Evolutionary conservation across 2,888 invertebrate species (phyloP), one percentile per base, ranked within the genome.

Genomic region (Crematogaster levior): DNA sequence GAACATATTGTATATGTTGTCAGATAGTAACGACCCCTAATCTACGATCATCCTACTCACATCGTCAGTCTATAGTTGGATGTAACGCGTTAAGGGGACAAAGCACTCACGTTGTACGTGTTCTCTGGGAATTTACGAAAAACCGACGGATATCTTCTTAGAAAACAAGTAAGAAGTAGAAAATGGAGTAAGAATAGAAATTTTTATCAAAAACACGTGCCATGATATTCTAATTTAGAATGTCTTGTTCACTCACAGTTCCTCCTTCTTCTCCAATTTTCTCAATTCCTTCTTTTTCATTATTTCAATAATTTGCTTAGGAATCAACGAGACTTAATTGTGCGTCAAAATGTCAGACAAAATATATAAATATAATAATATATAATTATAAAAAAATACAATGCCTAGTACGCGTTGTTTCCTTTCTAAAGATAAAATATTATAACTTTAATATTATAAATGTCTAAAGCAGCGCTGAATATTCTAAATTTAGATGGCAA

Each of bases 1-100:
- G 86, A 86, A 89, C 85, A 86, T 90, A 88, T 89, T 87, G 88
- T 84, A 53, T 37, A 85, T 74, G 85, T 63, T 37, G 82, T 84
- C 86, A 86, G 90, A 90, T 90, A 90, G 87, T 91, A 89, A 88
- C 88, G 89, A 86, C 86, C 87, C 85, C 83, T 84, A 66, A 86
- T 83, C 68, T 81, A 72, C 84, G 74, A 88, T 86, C 86, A 81
- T 84, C 73, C 81, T 85, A 82, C 85, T 84, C 74, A 70, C 66
- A 80, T 82, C 82, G 85, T 63, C 89, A 90, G 90, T 90, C 75
- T 85, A 86, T 81, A 86, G 85, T 82, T 84, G 88, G 63, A 84
- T 83, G 83, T 77, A 63, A 81, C 81, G 81, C 84, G 43, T 68
- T 27, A 83, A 85, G 85, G 83, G 68, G 85, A 86, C 88, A 21